Percentiles rank a stretch among this genome's conserved stretches.
Conservation (phyloP, 92 coral and sea anemone genomes). For the Palythoa grandiflora region DNA sequence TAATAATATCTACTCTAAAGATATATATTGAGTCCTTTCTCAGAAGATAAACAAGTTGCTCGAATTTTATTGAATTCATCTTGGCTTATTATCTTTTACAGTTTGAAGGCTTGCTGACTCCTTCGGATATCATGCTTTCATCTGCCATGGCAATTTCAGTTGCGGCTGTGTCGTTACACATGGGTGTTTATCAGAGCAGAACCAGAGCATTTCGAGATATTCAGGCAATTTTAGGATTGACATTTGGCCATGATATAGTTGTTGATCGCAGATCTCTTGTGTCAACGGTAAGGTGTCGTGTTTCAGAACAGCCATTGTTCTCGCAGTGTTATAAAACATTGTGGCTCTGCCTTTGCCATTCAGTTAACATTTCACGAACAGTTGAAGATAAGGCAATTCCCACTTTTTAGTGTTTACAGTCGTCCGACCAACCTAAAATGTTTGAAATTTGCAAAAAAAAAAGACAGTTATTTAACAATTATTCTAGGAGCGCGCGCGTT, state of each 20-base stretch:
- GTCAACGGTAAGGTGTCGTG: slow-evolving; percentile 47
- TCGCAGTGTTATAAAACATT: neutral
- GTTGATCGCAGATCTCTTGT: slow-evolving; percentile 43
- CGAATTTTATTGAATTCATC: too few species aligned
- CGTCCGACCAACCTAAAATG: too few species aligned
- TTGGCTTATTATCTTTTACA: neutral
- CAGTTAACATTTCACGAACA: too few species aligned
- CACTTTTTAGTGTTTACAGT: too few species aligned
- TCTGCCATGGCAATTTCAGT: slow-evolving; percentile 91
- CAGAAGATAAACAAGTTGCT: too few species aligned
- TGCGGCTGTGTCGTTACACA: slow-evolving; percentile 76
- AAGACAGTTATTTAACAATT: too few species aligned
- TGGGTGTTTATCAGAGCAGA: slow-evolving; percentile 63
- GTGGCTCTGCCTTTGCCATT: neutral
- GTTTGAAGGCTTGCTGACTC: slow-evolving; percentile 72
- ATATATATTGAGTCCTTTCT: too few species aligned
- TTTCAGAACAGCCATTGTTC: too few species aligned
- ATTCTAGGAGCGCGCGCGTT: too few species aligned
- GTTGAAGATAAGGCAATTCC: too few species aligned
- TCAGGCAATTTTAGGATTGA: slow-evolving; percentile 80
- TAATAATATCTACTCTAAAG: too few species aligned
- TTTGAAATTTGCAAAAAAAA: too few species aligned
- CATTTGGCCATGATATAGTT: slow-evolving; percentile 70
- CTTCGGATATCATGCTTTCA: slow-evolving; percentile 75
- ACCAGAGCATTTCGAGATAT: slow-evolving; percentile 65